Base-by-base conservation (phyloP, 1,140 invertebrate species). In the Plectrocnemia conspersa region DNA sequence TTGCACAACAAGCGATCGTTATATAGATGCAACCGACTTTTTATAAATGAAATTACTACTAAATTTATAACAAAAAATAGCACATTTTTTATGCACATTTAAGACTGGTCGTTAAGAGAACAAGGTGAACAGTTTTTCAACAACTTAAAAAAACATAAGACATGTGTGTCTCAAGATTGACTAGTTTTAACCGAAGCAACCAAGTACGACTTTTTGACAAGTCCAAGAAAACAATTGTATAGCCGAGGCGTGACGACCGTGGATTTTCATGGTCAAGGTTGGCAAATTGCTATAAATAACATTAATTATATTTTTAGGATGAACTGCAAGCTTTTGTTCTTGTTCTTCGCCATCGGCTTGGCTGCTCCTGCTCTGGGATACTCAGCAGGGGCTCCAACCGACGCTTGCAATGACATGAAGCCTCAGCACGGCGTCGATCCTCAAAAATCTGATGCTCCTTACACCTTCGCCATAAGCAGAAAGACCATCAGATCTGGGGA, bases 351-450 rank as follows among this genome's bases (percentile, higher is more conserved):
- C 15, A 45, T 66, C 2, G 65, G 61, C 6, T 25, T 70, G 47
- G 65, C 59, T 15, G 62, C 59, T 1, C 63, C 56, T 32, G 67
- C 66, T n/a, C 47, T 70, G 5, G 72, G 63, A 0, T 74, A 71
- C 61, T 69, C 68, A 9, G 48, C 58, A 3, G 78, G 78, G 4
- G 77, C 77, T 0, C 77, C 77, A 0, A 53, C 60, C 3, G 68
- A 67, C 27, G 73, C 73, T 7, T 80, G 78, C 62, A 60, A 62
- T 3, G 69, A 74, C 63, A 74, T 80, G 74, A 66, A 71, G 3
- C 77, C 78, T 1, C 64, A 68, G 33, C 78, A 80, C 64, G 67
- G 69, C 3, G 70, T 71, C 0, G 52, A 66, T 0, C 64, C 74
- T 1, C 74, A 78, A 58, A 67, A 63, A 4, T 50, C 58, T 2